Evolutionary conservation across 2,113 vertebrate species (phyloP), one percentile per base, ranked within the genome.

Genomic region (mouse (Mus musculus)): DNA sequence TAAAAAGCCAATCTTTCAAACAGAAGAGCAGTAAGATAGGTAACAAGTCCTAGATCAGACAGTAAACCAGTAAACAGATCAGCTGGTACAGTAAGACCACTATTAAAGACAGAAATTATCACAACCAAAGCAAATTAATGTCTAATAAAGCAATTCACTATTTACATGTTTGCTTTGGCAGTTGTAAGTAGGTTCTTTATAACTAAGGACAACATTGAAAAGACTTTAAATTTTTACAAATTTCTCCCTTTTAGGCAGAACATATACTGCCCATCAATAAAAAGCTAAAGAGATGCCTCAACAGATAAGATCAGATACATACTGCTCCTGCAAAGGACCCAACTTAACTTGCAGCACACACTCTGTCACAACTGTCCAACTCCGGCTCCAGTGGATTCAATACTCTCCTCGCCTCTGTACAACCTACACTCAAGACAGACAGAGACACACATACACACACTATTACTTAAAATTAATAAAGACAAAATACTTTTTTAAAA

Each of bases 151-250:
- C 82, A 98, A 97, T 84, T 96, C 97, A 81, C 93, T 98, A 96
- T 97, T 98, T 98, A 97, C 93, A 98, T 98, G 98, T 97, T 97
- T 98, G 96, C 95, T 96, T 82, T 93, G 95, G 97, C 98, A 97
- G 97, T 97, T 97, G 97, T 84, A 65, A 97, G 95, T 17, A 97
- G 95, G 92, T 71, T 97, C 97, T 97, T 97, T 93, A 96, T 82
- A 96, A 97, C 85, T 14, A 97, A 97, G 95, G 91, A 88, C 56
- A 86, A 90, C n/a, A 91, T 54, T 89, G 54, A 49, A 78, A 96
- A 96, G 77, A 11, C 46, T 88, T 97, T 94, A 97, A 93, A 97
- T 73, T 72, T 73, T 88, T 88, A 56, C 49, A 97, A 97, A 97
- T 94, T 94, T 98, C 90, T 90, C 71, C 77, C 59, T 61, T 63